Base-by-base conservation (phyloP, 2,113 vertebrate genomes). In the Procavia capensis region DNA sequence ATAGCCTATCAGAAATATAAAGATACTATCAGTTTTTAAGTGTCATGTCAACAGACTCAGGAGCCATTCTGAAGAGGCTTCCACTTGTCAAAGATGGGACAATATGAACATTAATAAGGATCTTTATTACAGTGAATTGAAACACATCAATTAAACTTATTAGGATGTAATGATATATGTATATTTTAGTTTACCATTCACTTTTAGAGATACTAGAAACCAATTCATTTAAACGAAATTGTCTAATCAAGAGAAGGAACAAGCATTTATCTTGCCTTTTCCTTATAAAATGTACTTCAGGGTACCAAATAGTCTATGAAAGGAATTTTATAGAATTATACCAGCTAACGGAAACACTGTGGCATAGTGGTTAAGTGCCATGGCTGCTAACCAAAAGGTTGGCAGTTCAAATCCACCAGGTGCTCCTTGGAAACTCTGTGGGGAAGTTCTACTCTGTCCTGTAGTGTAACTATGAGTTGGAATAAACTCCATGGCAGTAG, bases 241-340 rank as follows among this genome's bases (percentile, higher is more conserved):
- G 66, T 8, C 57, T 72, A 88, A 31, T 64, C 74, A 84, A 29
- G 59, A 41, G 39, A 41, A 50, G 47, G 13, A 50, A 9, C 47
- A 50, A 50, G 13, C 47, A 50, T 50, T 88, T 61, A 50, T 61
- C 79, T 45, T 79, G 25, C 24, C 6, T 24, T 95, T 93, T 88
- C 34, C 43, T 78, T 92, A 50, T 4, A 89, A 79, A 92, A 90
- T 64, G 43, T 57, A 41, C 43, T 57, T 85, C 64, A 75, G 36
- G 57, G 20, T 74, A 47, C 87, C 50, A 76, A 90, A 66, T 39
- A 66, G 86, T 47, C 72, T 36, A 59, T 83, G 16, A 66, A 14
- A 88, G 14, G 22, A 72, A 85, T 50, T 91, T 90, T 80, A 75
- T 59, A 85, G 64, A 79, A 86, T 82, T 86, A 61, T n/a, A n/a